A percentile compares a stretch with the other conserved stretches of the same genome.
phyloP scores from a whole-genome alignment of 2,888 invertebrate species.

The Pammene fasciana region DNA sequence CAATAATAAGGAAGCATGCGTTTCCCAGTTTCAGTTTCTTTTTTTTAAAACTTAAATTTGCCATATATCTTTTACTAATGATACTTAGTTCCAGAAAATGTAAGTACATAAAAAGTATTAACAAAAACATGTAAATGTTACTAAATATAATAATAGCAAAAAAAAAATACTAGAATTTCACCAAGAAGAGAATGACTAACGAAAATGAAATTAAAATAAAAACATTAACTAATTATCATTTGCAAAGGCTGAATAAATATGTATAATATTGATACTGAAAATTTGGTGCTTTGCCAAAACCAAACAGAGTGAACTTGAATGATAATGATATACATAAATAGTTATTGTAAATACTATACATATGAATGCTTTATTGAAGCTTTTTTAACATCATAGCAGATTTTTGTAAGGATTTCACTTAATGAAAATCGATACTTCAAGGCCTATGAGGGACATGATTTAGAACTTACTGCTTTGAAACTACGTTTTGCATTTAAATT shows the following conservation, averaged over 20 bases:
- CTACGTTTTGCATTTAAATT: no score
- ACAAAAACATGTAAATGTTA: no score
- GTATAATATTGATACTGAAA: conserved; percentile 4
- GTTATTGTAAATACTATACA: no score
- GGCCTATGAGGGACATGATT: no score
- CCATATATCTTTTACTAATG: no score
- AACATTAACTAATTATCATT: not conserved
- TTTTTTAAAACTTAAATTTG: no score
- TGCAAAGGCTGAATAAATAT: not conserved
- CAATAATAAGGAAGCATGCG: not conserved
- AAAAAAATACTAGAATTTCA: not conserved
- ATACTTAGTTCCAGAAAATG: no score
- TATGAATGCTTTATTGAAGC: no score
- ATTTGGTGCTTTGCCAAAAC: conserved; percentile 14
- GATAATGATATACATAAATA: not conserved
- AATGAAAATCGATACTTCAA: not conserved
- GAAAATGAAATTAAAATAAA: not conserved
- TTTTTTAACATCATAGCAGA: no score
- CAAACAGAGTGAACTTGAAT: conserved; percentile 15
- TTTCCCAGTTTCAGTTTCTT: not conserved
- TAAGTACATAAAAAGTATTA: no score
- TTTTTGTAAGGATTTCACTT: not conserved
- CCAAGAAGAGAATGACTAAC: not conserved
- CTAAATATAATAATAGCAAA: not conserved
- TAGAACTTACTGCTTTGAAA: no score